Percentiles rank a stretch among this genome's conserved stretches.
These are phyloP conservation scores for Cheilosia vulpina DNA, from an alignment of 2,888 invertebrate genomes.

Conservation along the genomic window DNA sequence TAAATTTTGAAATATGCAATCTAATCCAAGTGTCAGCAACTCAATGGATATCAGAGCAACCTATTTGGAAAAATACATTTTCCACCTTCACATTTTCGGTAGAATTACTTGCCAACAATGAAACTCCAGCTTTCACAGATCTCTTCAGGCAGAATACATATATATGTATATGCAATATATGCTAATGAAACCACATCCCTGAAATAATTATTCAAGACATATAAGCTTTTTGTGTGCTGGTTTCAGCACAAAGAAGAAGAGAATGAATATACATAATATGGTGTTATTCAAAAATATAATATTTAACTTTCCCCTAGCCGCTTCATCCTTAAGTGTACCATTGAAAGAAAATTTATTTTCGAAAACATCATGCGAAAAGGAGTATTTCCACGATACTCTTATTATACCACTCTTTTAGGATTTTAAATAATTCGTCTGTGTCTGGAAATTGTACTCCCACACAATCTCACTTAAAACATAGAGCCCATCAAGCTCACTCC, in stretches of 20 bases:
- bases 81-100: neutral
- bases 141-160: neutral
- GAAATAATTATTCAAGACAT: too few relatives aligned
- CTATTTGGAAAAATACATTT: neutral
- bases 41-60: neutral
- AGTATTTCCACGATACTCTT: neutral
- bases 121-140: too few relatives aligned
- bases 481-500: neutral
- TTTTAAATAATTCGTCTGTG: neutral
- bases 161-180: too few relatives aligned
- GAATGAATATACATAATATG: neutral
- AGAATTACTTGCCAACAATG: neutral
- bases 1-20: too few relatives aligned
- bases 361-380: neutral
- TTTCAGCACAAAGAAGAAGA: too few relatives aligned
- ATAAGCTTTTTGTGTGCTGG: too few relatives aligned
- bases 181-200: too few relatives aligned
- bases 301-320: neutral
- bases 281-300: neutral
- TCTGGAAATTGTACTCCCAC: neutral
- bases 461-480: neutral
- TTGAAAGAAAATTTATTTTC: neutral
- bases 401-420: neutral
- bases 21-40: too few relatives aligned
- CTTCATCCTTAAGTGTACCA: neutral